Percentiles rank a stretch among this genome's conserved stretches.
Conservation (phyloP, 2,888 invertebrate species). For the Mesochorus sp. region DNA sequence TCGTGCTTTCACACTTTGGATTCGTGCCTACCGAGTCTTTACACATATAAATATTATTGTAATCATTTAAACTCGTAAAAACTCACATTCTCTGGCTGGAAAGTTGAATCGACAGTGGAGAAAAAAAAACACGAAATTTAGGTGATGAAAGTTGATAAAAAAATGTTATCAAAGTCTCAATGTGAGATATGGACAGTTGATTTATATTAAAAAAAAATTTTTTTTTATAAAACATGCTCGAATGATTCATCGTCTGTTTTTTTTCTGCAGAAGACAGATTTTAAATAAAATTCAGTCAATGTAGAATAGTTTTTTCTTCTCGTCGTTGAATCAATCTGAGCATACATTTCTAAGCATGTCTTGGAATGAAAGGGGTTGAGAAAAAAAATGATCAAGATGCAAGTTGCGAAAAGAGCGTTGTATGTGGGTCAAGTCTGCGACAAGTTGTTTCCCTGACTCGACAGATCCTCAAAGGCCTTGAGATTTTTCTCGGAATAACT, state of each 20-base stretch:
- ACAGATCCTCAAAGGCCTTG: conserved; percentile 39
- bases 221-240: no score
- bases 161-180: no score
- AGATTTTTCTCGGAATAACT: conserved; percentile 30
- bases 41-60: neutral
- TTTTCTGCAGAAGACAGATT: no score
- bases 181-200: no score
- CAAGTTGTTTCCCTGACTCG: conserved; percentile 21
- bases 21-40: neutral
- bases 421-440: conserved; percentile 54
- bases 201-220: no score
- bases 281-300: no score
- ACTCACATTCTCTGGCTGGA: neutral
- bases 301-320: no score
- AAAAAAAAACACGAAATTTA: neutral
- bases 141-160: neutral
- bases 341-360: no score
- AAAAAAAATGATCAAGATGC: neutral
- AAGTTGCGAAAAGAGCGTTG: conserved; percentile 42
- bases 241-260: no score
- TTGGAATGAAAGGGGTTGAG: neutral
- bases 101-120: neutral
- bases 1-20: conserved; percentile 44
- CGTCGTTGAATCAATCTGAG: no score
- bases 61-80: conserved; percentile 17